Percentiles rank a stretch among this genome's conserved stretches.
Conservation (phyloP, 2,888 invertebrate genomes). For the Lycocerus yunnanus region DNA sequence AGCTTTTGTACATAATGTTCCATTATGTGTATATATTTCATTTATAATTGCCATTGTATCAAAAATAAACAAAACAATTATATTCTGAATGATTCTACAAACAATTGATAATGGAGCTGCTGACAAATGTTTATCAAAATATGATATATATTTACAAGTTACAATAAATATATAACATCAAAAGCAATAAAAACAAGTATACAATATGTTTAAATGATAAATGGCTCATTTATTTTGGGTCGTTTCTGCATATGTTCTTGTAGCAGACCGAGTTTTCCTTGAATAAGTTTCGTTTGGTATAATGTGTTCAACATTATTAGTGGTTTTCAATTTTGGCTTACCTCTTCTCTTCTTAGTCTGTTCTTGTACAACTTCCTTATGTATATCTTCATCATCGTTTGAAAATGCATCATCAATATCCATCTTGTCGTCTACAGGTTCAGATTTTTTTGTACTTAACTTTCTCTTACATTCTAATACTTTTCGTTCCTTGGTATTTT, state of each 20-base stretch:
- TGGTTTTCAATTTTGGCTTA: neutral
- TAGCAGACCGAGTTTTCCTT: neutral
- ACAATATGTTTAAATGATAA: neutral
- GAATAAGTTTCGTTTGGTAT: neutral
- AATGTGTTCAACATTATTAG: neutral
- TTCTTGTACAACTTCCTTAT: neutral
- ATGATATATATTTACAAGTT: neutral
- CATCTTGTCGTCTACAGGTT: neutral
- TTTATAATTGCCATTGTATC: too few relatives aligned
- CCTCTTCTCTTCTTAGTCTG: neutral
- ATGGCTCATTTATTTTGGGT: neutral
- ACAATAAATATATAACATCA: neutral
- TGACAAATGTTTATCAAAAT: neutral
- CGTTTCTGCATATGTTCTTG: neutral
- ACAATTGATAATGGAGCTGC: neutral
- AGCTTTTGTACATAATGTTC: too few relatives aligned
- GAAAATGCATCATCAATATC: neutral
- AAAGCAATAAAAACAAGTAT: neutral
- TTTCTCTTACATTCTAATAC: neutral
- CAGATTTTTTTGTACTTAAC: neutral
- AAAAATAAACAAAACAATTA: neutral
- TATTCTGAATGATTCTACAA: neutral
- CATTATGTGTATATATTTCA: too few relatives aligned
- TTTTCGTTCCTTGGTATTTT: neutral
- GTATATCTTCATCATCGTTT: neutral